Conservation (phyloP, 2,888 invertebrate species). For the Dynastes maya region DNA sequence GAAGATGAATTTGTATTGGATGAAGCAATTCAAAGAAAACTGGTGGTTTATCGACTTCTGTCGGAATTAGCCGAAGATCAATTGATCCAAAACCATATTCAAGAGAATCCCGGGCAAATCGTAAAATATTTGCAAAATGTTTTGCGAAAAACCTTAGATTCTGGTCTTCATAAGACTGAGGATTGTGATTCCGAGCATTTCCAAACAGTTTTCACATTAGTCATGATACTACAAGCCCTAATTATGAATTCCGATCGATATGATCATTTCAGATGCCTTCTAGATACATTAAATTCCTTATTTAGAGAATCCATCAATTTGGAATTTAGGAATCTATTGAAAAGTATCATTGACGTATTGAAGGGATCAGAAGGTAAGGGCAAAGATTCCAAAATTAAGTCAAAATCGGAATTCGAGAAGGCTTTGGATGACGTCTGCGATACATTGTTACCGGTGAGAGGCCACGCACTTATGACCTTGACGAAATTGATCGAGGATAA, state of each 20-base stretch:
- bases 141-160: constrained; percentile 62
- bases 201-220: constrained; percentile 63
- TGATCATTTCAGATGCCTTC: constrained; percentile 65
- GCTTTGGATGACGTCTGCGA: constrained; percentile 81
- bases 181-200: constrained; percentile 62
- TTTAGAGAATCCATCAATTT: constrained; percentile 58
- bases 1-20: constrained; percentile 69
- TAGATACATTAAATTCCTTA: constrained; percentile 60
- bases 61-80: constrained; percentile 72
- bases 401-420: constrained; percentile 72
- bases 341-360: constrained; percentile 49
- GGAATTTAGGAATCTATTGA: constrained; percentile 63
- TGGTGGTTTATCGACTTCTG: constrained; percentile 72
- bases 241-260: constrained; percentile 58
- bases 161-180: constrained; percentile 57
- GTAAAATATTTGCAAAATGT: constrained; percentile 72
- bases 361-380: not conserved
- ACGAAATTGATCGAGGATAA: constrained; percentile 80
- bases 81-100: constrained; percentile 70
- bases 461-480: constrained; percentile 84
- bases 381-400: constrained; percentile 58
- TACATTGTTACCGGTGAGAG: constrained; percentile 83
- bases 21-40: constrained; percentile 67
- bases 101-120: constrained; percentile 70
- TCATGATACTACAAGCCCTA: constrained; percentile 63